phyloP scores from a whole-genome alignment of 1,140 invertebrate species.

The Chironomus tepperi region DNA sequence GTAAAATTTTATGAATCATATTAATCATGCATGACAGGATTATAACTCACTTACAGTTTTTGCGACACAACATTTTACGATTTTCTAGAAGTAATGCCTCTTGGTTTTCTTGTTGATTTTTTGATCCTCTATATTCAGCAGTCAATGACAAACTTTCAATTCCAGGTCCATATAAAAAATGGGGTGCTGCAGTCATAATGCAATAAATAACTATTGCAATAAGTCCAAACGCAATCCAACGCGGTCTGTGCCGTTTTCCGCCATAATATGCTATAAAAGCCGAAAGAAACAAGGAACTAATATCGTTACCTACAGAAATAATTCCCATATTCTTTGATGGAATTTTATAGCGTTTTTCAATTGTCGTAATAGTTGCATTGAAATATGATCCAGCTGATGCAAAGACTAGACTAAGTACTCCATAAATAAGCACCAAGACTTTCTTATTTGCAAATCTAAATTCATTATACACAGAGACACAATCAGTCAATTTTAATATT shows the following conservation, averaged over 20 bases:
- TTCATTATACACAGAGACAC: background rate
- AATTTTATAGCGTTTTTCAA: slow-evolving; percentile 66
- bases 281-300: slow-evolving; percentile 51
- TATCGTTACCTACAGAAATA: slow-evolving; percentile 57
- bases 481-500: background rate
- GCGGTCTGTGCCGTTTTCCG: slow-evolving; percentile 52
- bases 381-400: slow-evolving; percentile 59
- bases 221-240: slow-evolving; percentile 59
- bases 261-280: slow-evolving; percentile 57
- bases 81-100: slow-evolving; percentile 35
- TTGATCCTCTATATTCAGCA: slow-evolving; percentile 42
- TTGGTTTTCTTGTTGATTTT: slow-evolving; percentile 36
- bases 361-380: slow-evolving; percentile 58
- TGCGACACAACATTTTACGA: slow-evolving; percentile 31
- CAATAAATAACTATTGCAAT: slow-evolving; percentile 54
- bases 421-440: slow-evolving; percentile 56
- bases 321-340: slow-evolving; percentile 57
- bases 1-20: background rate
- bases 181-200: slow-evolving; percentile 54
- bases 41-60: slow-evolving; percentile 25
- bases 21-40: no score
- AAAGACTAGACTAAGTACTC: slow-evolving; percentile 54
- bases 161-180: slow-evolving; percentile 56
- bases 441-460: slow-evolving; percentile 55
- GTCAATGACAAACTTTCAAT: slow-evolving; percentile 52